Base-by-base conservation (phyloP, 2,113 vertebrate species). In the Channa maculata region DNA sequence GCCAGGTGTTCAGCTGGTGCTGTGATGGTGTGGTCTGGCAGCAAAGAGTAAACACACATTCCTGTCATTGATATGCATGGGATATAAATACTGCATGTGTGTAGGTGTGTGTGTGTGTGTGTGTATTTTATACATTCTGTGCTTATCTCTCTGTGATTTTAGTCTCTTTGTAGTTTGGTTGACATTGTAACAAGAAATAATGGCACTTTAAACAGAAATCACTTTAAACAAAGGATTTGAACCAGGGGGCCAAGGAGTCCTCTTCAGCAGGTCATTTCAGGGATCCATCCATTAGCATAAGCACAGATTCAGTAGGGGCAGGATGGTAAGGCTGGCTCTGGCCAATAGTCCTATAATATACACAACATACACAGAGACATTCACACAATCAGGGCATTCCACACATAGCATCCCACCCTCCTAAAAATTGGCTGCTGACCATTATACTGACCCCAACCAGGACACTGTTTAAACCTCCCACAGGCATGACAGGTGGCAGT, bases 1-100 rank as follows among this genome's bases (percentile, higher is more conserved):
- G 63, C 78, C 74, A 65, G 60, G 66, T 79, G 82, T 77, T 65
- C 82, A 79, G 68, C 80, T 79, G 71, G 61, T 62, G 67, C 3
- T 44, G 61, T 12, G 33, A 51, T 50, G 43, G 48, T 44, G 55
- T 71, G 71, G 43, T 53, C 73, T 15, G 55, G 51, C 75, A 72
- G 64, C 2, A 7, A 43, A 74, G 65, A 74, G 61, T 48, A 74
- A 79, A 75, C 83, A 86, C 67, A 78, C 73, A 86, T 83, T 90
- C 79, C 82, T 63, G 5, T 34, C 38, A 51, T 0, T 33, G 66
- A 43, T 75, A 68, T 71, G 50, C 3, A 50, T 57, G 57, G 54
- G 52, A 51, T 15, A 37, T 49, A 43, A 10, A 52, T 73, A 44
- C 13, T 63, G 2, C n/a, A 34, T 64, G 61, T 52, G 50, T 52